These are phyloP conservation scores for Colinus virginianus DNA, from an alignment of 2,113 vertebrate species.

Conservation along the genomic window DNA sequence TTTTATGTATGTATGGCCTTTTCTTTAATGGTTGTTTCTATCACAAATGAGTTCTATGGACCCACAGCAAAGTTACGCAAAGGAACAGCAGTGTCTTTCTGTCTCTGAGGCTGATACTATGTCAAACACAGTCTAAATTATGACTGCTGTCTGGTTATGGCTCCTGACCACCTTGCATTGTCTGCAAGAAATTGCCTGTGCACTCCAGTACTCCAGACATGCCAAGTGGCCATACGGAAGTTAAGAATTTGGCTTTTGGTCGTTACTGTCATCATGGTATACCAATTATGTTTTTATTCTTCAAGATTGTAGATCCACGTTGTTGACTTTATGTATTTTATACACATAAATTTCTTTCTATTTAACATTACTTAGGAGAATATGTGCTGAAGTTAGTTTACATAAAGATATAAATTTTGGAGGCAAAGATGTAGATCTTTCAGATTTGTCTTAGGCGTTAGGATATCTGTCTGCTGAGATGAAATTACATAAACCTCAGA, in stretches of 20 bases:
- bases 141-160: background rate
- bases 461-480: no score
- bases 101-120: background rate
- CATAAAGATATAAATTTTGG: background rate
- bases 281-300: background rate
- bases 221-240: background rate
- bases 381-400: background rate
- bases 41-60: background rate
- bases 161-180: background rate
- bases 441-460: no score
- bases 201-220: background rate
- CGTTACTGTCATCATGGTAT: background rate
- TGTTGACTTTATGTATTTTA: background rate
- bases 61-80: background rate
- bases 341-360: background rate
- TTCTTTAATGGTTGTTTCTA: background rate
- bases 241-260: slow-evolving; percentile 11
- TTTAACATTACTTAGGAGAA: background rate
- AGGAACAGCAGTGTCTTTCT: background rate
- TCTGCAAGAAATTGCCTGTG: slow-evolving; percentile 17
- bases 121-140: background rate
- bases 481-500: no score
- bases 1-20: background rate
- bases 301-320: background rate
- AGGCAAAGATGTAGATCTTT: no score